Base-by-base conservation (phyloP, 2,888 invertebrate species). In the Papilio demoleus region DNA sequence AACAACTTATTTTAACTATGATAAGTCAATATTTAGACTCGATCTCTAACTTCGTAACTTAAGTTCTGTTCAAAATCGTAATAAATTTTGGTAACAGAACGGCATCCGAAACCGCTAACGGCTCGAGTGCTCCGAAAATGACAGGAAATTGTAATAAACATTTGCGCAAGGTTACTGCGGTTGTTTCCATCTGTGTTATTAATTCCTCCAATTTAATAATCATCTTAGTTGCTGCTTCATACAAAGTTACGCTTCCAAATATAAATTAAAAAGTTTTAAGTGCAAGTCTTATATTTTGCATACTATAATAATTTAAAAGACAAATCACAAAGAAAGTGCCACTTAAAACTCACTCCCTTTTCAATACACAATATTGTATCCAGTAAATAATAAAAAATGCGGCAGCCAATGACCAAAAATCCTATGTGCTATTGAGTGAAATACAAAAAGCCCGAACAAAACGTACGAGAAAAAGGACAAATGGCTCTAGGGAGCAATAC, bases 141-240 rank as follows among this genome's bases (percentile, higher is more conserved):
- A 36, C 59, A 65, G 65, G 65, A 59, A 47, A 65, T 45, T 59
- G 58, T 65, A 65, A 65, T 65, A 65, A 65, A 65, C 65, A 59
- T 59, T 65, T 65, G 65, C 45, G 58, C 36, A 59, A 65, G 65
- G 65, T 22, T 59, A 59, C 34, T 65, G 45, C 58, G 65, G 65
- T 14, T 59, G 45, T 65, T 45, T 59, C 36, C 65, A 58, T 59
- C 45, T 59, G 45, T 59, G 34, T 47, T 34, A 53, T 47, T 53
- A 31, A 53, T 53, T 53, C 17, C 53, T 53, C 17, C 17, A 53
- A 27, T 31, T 31, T 31, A 53, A 53, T 53, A 53, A 53, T 53
- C 31, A 17, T 53, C 31, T 53, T 31, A 53, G 53, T 31, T 53
- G 5, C n/a, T 53, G 27, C 9, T 2, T 53, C 47, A 22, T 27